phyloP scores from a whole-genome alignment of 2,888 invertebrate genomes.

The Heliconius hortense region DNA sequence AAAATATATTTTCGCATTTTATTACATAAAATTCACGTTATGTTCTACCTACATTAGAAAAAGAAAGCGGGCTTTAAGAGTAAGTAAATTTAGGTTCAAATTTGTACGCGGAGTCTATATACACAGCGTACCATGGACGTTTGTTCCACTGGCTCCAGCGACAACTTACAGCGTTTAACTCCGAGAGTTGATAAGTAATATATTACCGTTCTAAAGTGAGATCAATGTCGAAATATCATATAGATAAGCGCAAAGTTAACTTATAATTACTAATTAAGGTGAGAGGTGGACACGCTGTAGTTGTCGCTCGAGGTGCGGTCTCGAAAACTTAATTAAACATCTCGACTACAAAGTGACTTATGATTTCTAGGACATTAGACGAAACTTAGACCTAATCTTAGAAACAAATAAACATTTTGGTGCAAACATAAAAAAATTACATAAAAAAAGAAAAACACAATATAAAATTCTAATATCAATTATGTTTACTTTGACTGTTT shows the following conservation, averaged over 20 bases:
- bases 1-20: constrained; percentile 82
- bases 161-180: constrained; percentile 53
- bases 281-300: constrained; percentile 46
- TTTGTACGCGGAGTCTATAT: constrained; percentile 80
- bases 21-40: constrained; percentile 83
- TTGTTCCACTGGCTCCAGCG: constrained; percentile 67
- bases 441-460: constrained; percentile 52
- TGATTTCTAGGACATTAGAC: constrained; percentile 76
- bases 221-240: constrained; percentile 53
- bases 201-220: constrained; percentile 58
- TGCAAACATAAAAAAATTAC: constrained; percentile 66
- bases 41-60: constrained; percentile 81
- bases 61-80: constrained; percentile 76
- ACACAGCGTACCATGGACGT: constrained; percentile 82
- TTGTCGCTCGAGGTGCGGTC: constrained; percentile 63
- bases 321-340: constrained; percentile 75
- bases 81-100: constrained; percentile 75
- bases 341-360: constrained; percentile 78
- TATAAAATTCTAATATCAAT: constrained; percentile 60
- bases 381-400: constrained; percentile 76
- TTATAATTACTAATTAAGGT: constrained; percentile 23
- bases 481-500: constrained; percentile 63
- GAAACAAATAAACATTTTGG: constrained; percentile 74
- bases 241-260: constrained; percentile 43
- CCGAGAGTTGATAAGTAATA: constrained; percentile 49